phyloP scores from a whole-genome alignment of 2,113 vertebrate species.

The Procavia capensis region DNA sequence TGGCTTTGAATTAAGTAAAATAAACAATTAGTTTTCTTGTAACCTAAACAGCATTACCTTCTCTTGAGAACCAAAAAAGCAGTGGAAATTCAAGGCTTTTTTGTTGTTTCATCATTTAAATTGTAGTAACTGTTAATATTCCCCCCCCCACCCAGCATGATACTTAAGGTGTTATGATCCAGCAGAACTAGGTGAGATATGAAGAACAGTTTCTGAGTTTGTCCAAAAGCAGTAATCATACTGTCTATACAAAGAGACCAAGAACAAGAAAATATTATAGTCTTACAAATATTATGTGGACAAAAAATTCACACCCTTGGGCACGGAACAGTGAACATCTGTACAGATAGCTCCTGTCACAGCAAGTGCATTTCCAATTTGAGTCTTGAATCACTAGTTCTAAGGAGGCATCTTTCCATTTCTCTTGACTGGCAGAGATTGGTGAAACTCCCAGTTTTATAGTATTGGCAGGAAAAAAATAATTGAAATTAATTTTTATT shows the following conservation, averaged over 20 bases:
- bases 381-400: neutral
- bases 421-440: neutral
- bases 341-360: neutral
- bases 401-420: neutral
- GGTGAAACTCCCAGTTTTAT: neutral
- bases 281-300: neutral
- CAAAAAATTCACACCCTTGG: neutral
- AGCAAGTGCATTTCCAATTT: neutral
- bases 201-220: neutral
- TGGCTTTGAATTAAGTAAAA: neutral
- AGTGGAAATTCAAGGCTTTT: neutral
- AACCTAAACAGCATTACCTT: neutral
- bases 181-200: neutral
- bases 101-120: neutral
- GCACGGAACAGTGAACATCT: neutral
- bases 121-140: neutral
- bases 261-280: neutral
- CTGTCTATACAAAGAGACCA: neutral
- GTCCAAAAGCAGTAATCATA: neutral
- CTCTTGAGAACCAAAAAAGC: neutral
- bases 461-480: neutral
- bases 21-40: neutral
- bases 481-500: neutral
- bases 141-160: neutral
- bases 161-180: neutral